A percentile compares a stretch with the other conserved stretches of the same genome.
Evolutionary conservation across 2,888 invertebrate species (phyloP).

Genomic region (Heliconius erato): DNA sequence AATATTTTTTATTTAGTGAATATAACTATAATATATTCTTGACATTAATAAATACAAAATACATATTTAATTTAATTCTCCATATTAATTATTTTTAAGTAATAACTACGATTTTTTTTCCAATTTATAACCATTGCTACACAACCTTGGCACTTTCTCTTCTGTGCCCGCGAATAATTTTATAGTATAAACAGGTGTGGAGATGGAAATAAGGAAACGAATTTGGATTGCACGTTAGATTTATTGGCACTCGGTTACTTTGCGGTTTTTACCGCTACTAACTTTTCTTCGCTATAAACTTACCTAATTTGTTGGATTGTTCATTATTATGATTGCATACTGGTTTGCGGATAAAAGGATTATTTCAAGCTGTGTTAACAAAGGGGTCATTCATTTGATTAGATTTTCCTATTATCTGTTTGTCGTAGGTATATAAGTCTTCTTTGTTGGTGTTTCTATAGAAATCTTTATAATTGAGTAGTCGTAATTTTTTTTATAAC

Average conservation of each 20-base stretch:
- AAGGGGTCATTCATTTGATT: constrained; percentile 14
- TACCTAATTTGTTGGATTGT: constrained; percentile 52
- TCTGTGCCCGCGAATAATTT: constrained; percentile 54
- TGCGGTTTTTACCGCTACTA: constrained; percentile 55
- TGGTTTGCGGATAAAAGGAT: constrained; percentile 34
- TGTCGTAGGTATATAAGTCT: background rate
- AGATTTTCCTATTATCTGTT: background rate
- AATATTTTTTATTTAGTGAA: background rate
- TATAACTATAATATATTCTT: background rate
- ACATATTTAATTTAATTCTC: too few relatives aligned
- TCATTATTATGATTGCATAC: constrained; percentile 47
- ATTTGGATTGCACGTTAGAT: constrained; percentile 61
- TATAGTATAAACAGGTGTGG: constrained; percentile 60
- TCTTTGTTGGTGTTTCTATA: background rate
- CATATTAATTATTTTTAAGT: background rate
- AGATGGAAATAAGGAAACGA: constrained; percentile 75
- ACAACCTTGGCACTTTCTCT: constrained; percentile 26
- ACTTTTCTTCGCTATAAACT: constrained; percentile 49
- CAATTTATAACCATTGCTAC: background rate
- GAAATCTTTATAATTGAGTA: background rate
- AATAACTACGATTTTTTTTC: background rate
- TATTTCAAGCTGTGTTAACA: constrained; percentile 35
- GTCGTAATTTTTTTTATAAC: background rate
- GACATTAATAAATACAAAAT: background rate
- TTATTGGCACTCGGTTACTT: constrained; percentile 67